phyloP scores from a whole-genome alignment of 2,113 vertebrate genomes.

The Ramphastos sulfuratus region DNA sequence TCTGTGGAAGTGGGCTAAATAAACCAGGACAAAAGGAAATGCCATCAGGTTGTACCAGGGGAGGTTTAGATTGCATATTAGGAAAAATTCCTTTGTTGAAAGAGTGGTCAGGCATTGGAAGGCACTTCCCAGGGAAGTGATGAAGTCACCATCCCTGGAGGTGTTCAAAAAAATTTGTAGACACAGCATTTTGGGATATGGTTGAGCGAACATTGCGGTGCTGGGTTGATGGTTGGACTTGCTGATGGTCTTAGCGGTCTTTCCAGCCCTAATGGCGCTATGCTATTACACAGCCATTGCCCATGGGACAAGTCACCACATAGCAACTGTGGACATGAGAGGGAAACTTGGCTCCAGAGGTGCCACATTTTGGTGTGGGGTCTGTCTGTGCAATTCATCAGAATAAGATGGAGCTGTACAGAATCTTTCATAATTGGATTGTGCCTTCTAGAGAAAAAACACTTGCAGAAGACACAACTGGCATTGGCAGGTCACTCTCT shows the following conservation, averaged over 20 bases:
- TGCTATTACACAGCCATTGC: neutral
- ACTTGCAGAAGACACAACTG: neutral
- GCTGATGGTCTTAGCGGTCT: no score
- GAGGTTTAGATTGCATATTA: no score
- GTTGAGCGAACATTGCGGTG: no score
- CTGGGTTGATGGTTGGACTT: no score
- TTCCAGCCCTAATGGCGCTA: no score
- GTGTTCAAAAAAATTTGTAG: no score
- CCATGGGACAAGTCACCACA: accelerated
- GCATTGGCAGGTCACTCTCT: neutral
- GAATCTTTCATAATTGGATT: neutral
- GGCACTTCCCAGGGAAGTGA: no score
- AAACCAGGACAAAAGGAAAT: neutral
- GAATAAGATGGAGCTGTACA: neutral
- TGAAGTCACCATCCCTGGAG: no score
- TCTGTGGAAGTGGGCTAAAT: neutral
- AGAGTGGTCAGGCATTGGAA: no score
- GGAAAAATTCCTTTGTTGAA: no score
- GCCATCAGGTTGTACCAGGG: no score
- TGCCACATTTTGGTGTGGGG: accelerated
- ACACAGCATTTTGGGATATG: no score
- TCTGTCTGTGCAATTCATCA: neutral
- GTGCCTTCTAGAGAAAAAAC: neutral
- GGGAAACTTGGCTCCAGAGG: neutral
- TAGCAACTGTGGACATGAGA: neutral